Evolutionary conservation across 2,113 vertebrate genomes (phyloP).

Genomic region (Xenopus borealis): DNA sequence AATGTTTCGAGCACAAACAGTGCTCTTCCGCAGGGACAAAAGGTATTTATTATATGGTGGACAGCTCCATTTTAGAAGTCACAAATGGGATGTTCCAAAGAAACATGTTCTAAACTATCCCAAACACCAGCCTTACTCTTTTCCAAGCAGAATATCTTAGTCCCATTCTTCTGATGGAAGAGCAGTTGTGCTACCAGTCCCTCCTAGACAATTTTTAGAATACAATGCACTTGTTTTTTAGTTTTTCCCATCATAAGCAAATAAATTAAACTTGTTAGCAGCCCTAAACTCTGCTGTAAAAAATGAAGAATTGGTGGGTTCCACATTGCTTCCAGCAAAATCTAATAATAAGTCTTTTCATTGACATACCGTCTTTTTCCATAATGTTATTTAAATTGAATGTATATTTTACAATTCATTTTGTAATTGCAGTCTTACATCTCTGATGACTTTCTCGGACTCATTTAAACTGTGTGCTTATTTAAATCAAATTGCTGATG

Average conservation of each 20-base stretch:
- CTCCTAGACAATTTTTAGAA: background rate
- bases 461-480: background rate
- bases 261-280: slow-evolving; percentile 45
- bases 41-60: no score
- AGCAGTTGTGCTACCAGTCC: background rate
- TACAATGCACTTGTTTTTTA: slow-evolving; percentile 33
- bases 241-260: slow-evolving; percentile 47
- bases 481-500: slow-evolving; percentile 9
- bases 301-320: slow-evolving; percentile 35
- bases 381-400: background rate
- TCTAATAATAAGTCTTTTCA: slow-evolving; percentile 42
- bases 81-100: no score
- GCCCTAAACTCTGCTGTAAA: slow-evolving; percentile 13
- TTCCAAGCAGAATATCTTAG: background rate
- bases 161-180: no score
- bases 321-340: slow-evolving; percentile 12
- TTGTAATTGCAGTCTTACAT: slow-evolving; percentile 32
- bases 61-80: no score
- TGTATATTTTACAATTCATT: background rate
- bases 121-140: background rate
- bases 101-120: no score
- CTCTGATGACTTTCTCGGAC: slow-evolving; percentile 6
- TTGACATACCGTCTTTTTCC: slow-evolving; percentile 28
- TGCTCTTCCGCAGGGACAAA: no score
- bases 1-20: no score